These are phyloP conservation scores for Ophioderma brevispina DNA, from an alignment of 35 echinoderm and acorn worm species.

Conservation along the genomic window DNA sequence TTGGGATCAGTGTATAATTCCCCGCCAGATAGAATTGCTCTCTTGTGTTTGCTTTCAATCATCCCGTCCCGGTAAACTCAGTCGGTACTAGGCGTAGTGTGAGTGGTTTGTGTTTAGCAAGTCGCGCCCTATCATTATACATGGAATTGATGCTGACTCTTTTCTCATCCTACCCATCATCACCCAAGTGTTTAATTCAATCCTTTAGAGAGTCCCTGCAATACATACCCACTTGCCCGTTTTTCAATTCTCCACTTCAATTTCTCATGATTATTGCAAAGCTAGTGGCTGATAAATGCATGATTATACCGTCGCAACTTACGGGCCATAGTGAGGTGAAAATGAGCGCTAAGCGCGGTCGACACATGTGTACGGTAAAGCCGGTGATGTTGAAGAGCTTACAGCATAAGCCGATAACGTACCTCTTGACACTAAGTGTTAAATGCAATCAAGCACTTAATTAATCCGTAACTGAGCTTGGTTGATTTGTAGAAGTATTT, in stretches of 20 bases:
- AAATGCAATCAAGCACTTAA: neutral
- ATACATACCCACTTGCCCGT: neutral
- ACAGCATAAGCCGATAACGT: neutral
- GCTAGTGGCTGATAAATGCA: neutral
- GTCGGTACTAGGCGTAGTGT: neutral
- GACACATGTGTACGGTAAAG: neutral
- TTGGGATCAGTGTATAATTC: neutral
- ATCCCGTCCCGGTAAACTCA: neutral
- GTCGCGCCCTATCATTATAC: neutral
- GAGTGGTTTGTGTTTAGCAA: neutral
- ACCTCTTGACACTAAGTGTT: neutral
- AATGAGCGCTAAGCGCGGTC: neutral
- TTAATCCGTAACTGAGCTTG: neutral
- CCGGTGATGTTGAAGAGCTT: neutral
- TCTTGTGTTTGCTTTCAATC: neutral
- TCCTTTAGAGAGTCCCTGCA: neutral
- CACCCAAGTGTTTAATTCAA: neutral
- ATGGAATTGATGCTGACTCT: neutral
- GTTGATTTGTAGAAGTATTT: neutral
- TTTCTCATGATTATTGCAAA: neutral
- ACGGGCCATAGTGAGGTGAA: neutral
- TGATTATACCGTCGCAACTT: conserved; percentile 1
- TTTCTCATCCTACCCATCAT: neutral
- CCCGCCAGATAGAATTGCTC: neutral
- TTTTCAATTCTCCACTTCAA: neutral